These are phyloP conservation scores for Stenichneumon culpator DNA, from an alignment of 2,888 invertebrate species.

Conservation along the genomic window DNA sequence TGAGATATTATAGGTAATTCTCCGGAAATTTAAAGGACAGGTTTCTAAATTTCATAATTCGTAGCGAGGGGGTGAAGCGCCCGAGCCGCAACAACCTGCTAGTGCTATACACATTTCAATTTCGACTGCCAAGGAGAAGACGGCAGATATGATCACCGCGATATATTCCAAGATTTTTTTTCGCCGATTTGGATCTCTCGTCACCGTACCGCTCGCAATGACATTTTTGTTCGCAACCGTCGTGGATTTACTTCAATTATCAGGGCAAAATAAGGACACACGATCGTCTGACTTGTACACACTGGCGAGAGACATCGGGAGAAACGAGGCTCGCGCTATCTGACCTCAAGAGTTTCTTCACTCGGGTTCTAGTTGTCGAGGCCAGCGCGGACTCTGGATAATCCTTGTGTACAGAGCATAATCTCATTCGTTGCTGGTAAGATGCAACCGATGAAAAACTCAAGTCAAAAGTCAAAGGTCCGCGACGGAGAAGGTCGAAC, in stretches of 20 bases:
- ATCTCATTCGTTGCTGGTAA: not conserved
- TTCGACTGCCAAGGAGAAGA: not conserved
- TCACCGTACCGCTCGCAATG: not conserved
- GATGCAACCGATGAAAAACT: not conserved
- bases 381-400: slow-evolving; percentile 5
- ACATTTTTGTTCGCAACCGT: not conserved
- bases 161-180: slow-evolving; percentile 33
- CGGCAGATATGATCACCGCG: slow-evolving; percentile 8
- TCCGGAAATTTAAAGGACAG: not conserved
- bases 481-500: slow-evolving; percentile 20
- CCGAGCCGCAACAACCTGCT: not conserved
- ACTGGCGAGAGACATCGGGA: not conserved
- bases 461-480: not conserved
- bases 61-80: not conserved
- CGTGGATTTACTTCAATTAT: not conserved
- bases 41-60: not conserved
- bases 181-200: slow-evolving; percentile 27
- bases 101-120: not conserved
- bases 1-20: not conserved
- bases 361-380: slow-evolving; percentile 15
- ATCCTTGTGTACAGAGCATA: slow-evolving; percentile 2
- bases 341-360: slow-evolving; percentile 44
- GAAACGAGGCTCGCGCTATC: slow-evolving; percentile 4
- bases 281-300: not conserved
- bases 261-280: not conserved